Evolutionary conservation across 2,113 vertebrate species (phyloP), one percentile per base, ranked within the genome.

Genomic region (Erythrocercus mccallii): DNA sequence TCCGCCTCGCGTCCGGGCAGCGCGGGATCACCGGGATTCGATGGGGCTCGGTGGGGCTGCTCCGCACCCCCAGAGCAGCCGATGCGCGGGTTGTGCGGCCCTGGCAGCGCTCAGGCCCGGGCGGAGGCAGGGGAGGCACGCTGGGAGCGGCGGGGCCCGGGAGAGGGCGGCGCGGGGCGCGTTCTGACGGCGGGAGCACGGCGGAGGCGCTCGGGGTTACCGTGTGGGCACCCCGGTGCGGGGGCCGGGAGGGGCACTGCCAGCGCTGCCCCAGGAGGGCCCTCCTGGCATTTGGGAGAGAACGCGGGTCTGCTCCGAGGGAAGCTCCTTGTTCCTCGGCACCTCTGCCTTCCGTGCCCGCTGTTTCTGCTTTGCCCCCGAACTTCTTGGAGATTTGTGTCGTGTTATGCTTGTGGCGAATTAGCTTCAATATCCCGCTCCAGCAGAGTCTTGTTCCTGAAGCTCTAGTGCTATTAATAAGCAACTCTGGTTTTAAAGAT

Each of bases 351-450:
- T 6, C 62, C 28, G 4, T 53, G 64, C n/a, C 23, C 23, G 54
- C 47, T 54, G 19, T 6, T n/a, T 13, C 15, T 62, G 58, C 65
- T 30, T 25, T 33, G 44, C n/a, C 44, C 22, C 3, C 33, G 33
- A 61, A 5, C 72, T 45, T 35, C 33, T 27, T 4, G 19, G 27
- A 8, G 28, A 3, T 13, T 57, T 42, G 17, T 31, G 81, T 33
- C 5, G 3, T 2, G 15, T 38, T 70, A 56, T 4, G 1, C 15
- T 56, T 24, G 45, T 45, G 51, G 21, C 31, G 13, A 14, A 15
- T 40, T 18, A 56, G 13, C 35, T 47, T 54, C 28, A 2, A 0
- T 12, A 6, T 60, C 44, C 20, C 2, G 0, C 40, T 35, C 23
- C 2, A 15, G 15, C 12, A 15, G 5, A 40, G 14, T 24, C 12